Evolutionary conservation across 2,797 vertebrate genomes (phyloP).

Genomic region (Acestrorhynchus altus): DNA sequence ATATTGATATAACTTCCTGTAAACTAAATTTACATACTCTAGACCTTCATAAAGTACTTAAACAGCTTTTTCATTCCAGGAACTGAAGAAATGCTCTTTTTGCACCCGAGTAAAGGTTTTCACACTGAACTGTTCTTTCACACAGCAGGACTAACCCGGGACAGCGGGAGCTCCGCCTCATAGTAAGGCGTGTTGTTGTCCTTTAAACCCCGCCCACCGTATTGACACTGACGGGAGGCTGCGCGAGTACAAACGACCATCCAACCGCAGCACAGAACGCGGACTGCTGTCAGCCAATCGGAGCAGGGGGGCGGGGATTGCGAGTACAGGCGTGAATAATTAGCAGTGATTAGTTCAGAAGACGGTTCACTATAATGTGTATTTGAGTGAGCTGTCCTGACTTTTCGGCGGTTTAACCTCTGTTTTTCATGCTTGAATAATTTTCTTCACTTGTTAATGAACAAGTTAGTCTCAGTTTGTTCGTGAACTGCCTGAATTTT

Average conservation of each 20-base stretch:
- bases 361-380: too few relatives aligned
- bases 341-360: too few relatives aligned
- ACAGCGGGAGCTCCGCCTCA: slow-evolving; percentile 2
- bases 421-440: not conserved
- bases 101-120: not conserved
- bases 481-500: not conserved
- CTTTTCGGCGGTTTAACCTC: not conserved
- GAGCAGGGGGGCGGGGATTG: not conserved
- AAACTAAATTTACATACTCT: too few relatives aligned
- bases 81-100: not conserved
- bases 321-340: not conserved
- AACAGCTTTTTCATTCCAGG: not conserved
- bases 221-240: not conserved
- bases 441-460: not conserved
- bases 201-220: not conserved
- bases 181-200: not conserved
- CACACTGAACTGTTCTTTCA: not conserved
- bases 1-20: too few relatives aligned
- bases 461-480: too few relatives aligned
- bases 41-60: too few relatives aligned
- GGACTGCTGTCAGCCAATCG: not conserved
- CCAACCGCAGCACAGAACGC: not conserved
- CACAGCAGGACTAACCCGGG: not conserved
- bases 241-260: not conserved
- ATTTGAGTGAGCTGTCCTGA: not conserved